A percentile compares a stretch with the other conserved stretches of the same genome.
phyloP scores from a whole-genome alignment of 2,113 vertebrate genomes.

The Edolisoma coerulescens region DNA sequence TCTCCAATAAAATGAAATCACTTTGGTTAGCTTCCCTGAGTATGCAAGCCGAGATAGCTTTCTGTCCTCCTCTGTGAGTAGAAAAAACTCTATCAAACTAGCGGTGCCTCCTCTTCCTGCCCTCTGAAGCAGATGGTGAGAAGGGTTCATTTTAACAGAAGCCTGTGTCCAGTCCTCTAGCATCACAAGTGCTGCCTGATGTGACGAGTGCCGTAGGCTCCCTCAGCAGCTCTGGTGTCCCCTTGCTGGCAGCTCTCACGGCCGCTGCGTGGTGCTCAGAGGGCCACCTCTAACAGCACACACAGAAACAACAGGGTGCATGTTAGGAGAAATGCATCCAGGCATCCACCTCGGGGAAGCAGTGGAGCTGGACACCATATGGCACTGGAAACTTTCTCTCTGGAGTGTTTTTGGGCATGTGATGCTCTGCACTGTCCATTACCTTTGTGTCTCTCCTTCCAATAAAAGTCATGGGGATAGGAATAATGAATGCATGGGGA shows the following conservation, averaged over 20 bases:
- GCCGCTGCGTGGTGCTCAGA: rapidly evolving
- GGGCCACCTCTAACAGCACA: neutral
- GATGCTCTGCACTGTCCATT: neutral
- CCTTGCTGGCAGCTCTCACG: neutral
- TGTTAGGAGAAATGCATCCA: neutral
- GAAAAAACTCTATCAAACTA: neutral
- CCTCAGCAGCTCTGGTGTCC: neutral
- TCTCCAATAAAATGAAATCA: neutral
- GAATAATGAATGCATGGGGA: neutral
- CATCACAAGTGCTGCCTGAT: neutral
- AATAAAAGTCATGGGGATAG: neutral
- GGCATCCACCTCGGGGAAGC: neutral
- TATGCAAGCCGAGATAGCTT: neutral
- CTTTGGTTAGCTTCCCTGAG: neutral
- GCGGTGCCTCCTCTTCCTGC: neutral
- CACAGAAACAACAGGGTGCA: neutral
- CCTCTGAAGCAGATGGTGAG: neutral
- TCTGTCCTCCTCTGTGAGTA: neutral
- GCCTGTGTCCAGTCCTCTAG: neutral
- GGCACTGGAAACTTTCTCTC: neutral
- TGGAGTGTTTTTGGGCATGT: neutral
- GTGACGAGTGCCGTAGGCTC: rapidly evolving
- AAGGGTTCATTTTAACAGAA: neutral
- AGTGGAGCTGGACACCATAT: neutral
- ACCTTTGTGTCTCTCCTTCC: neutral